These are phyloP conservation scores for Hedychridium roseum DNA, from an alignment of 2,888 invertebrate genomes.

Conservation along the genomic window DNA sequence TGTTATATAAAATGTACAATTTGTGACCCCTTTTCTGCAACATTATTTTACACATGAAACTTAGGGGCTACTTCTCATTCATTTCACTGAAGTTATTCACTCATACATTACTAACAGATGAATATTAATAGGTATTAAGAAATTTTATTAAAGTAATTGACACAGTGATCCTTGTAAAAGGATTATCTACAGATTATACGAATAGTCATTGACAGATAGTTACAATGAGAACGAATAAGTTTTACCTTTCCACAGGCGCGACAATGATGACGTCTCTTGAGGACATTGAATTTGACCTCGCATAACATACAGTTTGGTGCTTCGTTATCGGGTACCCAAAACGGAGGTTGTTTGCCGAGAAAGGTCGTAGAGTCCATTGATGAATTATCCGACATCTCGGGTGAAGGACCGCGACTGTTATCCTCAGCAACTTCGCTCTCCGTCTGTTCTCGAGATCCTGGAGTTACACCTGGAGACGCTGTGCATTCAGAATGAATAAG, in stretches of 20 bases:
- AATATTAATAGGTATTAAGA: too few species aligned
- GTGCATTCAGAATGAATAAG: too few species aligned
- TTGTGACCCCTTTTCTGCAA: too few species aligned
- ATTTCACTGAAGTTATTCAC: too few species aligned
- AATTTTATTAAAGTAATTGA: slow-evolving; percentile 8
- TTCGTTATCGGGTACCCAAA: slow-evolving; percentile 88
- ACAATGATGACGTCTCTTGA: slow-evolving; percentile 87
- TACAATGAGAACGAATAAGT: too few species aligned
- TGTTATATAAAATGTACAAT: too few species aligned
- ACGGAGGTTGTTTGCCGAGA: slow-evolving; percentile 79
- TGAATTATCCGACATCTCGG: slow-evolving; percentile 55
- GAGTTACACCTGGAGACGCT: slow-evolving; percentile 45
- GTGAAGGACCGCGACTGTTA: slow-evolving; percentile 48
- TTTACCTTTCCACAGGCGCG: slow-evolving; percentile 82
- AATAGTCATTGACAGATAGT: too few species aligned
- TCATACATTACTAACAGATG: too few species aligned
- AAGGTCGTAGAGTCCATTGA: slow-evolving; percentile 59
- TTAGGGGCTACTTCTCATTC: too few species aligned
- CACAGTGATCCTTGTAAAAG: too few species aligned
- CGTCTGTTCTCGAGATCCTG: slow-evolving; percentile 37
- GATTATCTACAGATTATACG: too few species aligned
- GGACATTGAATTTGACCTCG: slow-evolving; percentile 79
- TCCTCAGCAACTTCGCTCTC: slow-evolving; percentile 42
- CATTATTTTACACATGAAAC: too few species aligned
- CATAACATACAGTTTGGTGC: slow-evolving; percentile 86